Percentiles rank a stretch among this genome's conserved stretches.
Evolutionary conservation across 2,113 vertebrate species (phyloP).

Genomic region (Erythrocercus mccallii): DNA sequence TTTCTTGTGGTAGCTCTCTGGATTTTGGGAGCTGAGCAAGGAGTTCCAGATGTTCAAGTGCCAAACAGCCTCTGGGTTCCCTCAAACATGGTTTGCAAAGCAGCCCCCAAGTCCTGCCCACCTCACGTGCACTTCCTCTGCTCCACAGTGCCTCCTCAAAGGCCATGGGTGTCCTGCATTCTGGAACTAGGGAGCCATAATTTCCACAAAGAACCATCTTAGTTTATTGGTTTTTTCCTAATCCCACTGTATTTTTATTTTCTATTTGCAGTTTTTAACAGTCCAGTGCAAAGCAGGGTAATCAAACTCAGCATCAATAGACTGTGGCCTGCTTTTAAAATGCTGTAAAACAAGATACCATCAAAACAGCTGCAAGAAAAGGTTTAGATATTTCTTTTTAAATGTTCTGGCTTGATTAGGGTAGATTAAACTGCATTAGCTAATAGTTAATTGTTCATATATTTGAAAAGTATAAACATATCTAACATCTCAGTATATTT

Average conservation of each 20-base stretch:
- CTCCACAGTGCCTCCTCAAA: neutral
- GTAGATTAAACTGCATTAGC: constrained; percentile 20
- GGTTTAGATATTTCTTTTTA: constrained; percentile 19
- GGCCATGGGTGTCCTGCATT: neutral
- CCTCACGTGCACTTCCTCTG: neutral
- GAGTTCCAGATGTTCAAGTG: constrained; percentile 25
- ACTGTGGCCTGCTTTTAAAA: neutral
- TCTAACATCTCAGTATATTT: constrained; percentile 13
- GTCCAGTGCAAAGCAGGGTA: neutral
- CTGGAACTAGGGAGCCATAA: neutral
- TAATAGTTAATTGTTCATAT: constrained; percentile 46
- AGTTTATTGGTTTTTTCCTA: neutral
- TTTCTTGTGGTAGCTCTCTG: neutral
- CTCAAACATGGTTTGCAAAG: neutral
- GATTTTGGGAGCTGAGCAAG: neutral
- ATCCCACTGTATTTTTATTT: neutral
- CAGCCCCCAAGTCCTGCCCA: neutral
- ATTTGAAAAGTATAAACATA: constrained; percentile 44
- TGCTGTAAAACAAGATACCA: neutral
- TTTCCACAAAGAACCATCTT: neutral
- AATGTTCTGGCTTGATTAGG: constrained; percentile 34
- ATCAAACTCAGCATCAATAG: neutral
- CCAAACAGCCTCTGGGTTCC: neutral
- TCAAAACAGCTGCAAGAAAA: neutral
- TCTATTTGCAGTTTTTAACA: neutral